Evolutionary conservation across 2,113 vertebrate genomes (phyloP).

Genomic region (Xenotilapia flavipinnis): DNA sequence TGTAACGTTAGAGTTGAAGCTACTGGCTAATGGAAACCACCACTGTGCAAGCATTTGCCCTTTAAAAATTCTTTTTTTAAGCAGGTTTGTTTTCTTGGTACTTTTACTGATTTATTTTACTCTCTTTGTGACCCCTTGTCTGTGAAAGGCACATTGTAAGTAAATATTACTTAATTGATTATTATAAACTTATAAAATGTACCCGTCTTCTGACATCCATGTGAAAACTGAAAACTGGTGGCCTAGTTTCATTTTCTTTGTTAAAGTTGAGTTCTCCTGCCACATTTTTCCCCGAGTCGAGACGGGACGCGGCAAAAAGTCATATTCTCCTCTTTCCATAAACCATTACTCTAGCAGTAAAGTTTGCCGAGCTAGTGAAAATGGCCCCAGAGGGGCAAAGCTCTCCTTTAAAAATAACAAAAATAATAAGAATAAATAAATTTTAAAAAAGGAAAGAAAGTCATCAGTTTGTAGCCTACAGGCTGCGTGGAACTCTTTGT

Average conservation of each 20-base stretch:
- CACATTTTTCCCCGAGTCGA: neutral
- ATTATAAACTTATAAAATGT: neutral
- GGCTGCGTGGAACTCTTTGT: neutral
- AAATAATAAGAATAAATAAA: neutral
- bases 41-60: neutral
- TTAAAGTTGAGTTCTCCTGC: neutral
- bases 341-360: neutral
- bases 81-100: neutral
- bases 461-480: conserved; percentile 2
- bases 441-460: rapidly evolving
- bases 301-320: neutral
- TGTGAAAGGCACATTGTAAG: neutral
- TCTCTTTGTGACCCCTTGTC: neutral
- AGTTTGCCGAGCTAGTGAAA: neutral
- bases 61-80: rapidly evolving
- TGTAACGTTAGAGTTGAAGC: neutral
- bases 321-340: neutral
- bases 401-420: neutral
- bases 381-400: neutral
- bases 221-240: neutral
- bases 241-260: neutral
- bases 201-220: neutral
- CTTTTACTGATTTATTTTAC: neutral
- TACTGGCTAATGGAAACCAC: neutral
- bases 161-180: neutral